Conservation (phyloP, 2,797 vertebrate species). For the Rhyacichthys aspro region DNA sequence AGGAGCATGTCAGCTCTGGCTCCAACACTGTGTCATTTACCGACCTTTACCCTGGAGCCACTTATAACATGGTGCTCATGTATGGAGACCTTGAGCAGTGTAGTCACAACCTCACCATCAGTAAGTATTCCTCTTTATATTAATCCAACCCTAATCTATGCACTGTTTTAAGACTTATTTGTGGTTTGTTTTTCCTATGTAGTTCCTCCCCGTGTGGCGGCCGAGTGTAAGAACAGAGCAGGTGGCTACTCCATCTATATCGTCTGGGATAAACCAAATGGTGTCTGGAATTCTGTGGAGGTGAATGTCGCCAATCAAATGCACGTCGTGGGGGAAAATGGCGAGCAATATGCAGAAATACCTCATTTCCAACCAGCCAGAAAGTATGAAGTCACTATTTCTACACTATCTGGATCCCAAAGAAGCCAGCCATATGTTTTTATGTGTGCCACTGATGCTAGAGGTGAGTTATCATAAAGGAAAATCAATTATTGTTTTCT, state of each 20-base stretch:
- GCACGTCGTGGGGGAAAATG: accelerated
- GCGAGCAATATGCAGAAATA: neutral
- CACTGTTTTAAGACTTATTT: neutral
- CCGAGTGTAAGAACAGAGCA: slow-evolving; percentile 43
- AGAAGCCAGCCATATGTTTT: slow-evolving; percentile 27
- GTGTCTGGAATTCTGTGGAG: slow-evolving; percentile 60
- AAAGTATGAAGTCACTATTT: slow-evolving; percentile 61
- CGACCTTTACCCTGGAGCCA: slow-evolving; percentile 63
- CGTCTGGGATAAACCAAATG: slow-evolving; percentile 49
- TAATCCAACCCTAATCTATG: too few relatives aligned
- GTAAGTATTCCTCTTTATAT: slow-evolving; percentile 52
- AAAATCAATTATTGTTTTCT: neutral
- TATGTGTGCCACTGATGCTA: slow-evolving; percentile 66
- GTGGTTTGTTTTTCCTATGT: slow-evolving; percentile 1
- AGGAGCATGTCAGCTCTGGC: accelerated
- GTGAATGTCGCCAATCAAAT: slow-evolving; percentile 40
- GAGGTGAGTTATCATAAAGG: slow-evolving; percentile 59
- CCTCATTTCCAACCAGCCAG: slow-evolving; percentile 59
- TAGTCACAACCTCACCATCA: slow-evolving; percentile 1
- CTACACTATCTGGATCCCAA: slow-evolving; percentile 23
- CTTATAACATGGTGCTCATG: slow-evolving; percentile 54
- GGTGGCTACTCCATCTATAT: slow-evolving; percentile 65
- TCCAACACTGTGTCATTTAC: slow-evolving; percentile 34
- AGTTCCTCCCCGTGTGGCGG: slow-evolving; percentile 63
- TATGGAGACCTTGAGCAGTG: slow-evolving; percentile 44